Conservation (phyloP, 2,888 invertebrate genomes). For the Seladonia tumulorum region DNA sequence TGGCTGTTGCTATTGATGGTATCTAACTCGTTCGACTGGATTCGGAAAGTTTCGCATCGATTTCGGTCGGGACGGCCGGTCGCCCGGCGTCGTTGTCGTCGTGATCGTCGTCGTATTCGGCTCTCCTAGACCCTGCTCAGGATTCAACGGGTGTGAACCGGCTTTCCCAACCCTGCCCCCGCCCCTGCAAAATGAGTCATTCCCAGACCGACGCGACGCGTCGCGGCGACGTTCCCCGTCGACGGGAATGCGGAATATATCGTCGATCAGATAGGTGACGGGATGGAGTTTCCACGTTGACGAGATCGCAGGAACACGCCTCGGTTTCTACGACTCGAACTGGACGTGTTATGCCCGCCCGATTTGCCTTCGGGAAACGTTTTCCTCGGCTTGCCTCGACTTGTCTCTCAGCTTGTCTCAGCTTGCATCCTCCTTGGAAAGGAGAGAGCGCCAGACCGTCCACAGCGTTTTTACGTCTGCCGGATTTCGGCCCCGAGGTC, state of each 20-base stretch:
- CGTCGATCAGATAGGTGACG: conserved; percentile 55
- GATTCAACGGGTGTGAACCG: conserved; percentile 61
- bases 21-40: conserved; percentile 56
- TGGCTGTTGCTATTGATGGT: conserved; percentile 45
- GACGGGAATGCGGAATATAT: conserved; percentile 56
- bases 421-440: not conserved
- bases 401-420: not conserved
- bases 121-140: conserved; percentile 27
- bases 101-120: not conserved
- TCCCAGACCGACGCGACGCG: conserved; percentile 46
- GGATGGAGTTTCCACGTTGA: conserved; percentile 62
- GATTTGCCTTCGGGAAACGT: conserved; percentile 34
- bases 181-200: conserved; percentile 52
- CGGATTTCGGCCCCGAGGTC: not conserved
- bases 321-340: conserved; percentile 40
- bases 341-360: not conserved
- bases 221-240: conserved; percentile 45
- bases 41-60: conserved; percentile 66
- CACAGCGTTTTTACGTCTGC: not conserved
- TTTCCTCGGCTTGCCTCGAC: not conserved
- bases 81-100: conserved; percentile 9
- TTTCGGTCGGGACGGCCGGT: conserved; percentile 37
- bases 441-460: no score
- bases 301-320: conserved; percentile 34
- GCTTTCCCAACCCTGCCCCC: conserved; percentile 14